Percentiles rank a stretch among this genome's conserved stretches.
Evolutionary conservation across 2,888 invertebrate genomes (phyloP).

Genomic region (Petrolisthes cinctipes): DNA sequence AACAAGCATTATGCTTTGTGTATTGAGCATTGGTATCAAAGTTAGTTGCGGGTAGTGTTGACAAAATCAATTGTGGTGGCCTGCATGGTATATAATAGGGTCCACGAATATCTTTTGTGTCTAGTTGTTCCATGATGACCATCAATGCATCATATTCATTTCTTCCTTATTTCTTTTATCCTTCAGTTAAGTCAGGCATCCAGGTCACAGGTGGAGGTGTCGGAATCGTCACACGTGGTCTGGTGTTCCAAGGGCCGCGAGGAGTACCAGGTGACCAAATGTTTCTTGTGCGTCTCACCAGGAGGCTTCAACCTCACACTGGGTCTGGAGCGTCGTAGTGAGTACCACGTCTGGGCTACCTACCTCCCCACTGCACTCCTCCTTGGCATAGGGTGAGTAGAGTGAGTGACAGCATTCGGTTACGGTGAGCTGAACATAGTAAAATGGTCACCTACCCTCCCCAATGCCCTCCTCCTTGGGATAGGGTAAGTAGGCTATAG

Average conservation of each 20-base stretch:
- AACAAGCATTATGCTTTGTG: no score
- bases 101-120: no score
- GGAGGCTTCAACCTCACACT: constrained; percentile 31
- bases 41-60: no score
- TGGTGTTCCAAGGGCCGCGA: constrained; percentile 14
- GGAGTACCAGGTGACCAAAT: constrained; percentile 17
- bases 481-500: no score
- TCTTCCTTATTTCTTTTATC: neutral
- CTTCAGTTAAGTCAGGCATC: constrained; percentile 5
- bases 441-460: no score
- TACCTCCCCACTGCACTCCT: constrained; percentile 30
- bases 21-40: no score
- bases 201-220: neutral
- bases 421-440: no score
- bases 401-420: neutral
- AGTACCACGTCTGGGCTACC: constrained; percentile 28
- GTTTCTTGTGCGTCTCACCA: neutral
- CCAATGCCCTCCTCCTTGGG: no score
- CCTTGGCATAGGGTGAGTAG: constrained; percentile 22
- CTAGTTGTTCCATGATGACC: no score
- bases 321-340: constrained; percentile 17
- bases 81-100: no score
- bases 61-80: no score
- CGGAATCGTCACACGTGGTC: neutral
- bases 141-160: no score